These are phyloP conservation scores for Heliconius hortense DNA, from an alignment of 2,888 invertebrate species.

Conservation along the genomic window DNA sequence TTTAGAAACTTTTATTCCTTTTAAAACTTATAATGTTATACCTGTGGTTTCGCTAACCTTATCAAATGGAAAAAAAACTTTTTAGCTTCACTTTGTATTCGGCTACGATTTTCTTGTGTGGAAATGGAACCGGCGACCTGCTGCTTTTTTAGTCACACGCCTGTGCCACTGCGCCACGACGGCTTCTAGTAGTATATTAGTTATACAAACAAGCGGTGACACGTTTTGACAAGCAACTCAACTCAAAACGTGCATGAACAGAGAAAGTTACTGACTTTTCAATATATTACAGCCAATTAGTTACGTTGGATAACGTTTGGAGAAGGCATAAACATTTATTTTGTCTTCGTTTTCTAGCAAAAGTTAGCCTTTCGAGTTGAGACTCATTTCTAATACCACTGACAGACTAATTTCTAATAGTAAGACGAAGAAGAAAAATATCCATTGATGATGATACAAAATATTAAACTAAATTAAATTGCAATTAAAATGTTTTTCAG, in stretches of 20 bases:
- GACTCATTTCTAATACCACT: not conserved
- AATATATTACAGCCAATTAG: slow-evolving; percentile 25
- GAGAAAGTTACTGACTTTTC: slow-evolving; percentile 33
- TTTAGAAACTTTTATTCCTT: not conserved
- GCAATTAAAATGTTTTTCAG: too few relatives aligned
- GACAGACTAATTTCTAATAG: too few relatives aligned
- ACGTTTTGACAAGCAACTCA: slow-evolving; percentile 9
- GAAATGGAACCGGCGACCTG: too few relatives aligned
- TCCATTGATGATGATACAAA: too few relatives aligned
- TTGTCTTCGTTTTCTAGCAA: slow-evolving; percentile 4
- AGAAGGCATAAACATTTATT: slow-evolving; percentile 10
- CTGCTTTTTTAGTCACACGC: too few relatives aligned
- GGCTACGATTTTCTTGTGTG: too few relatives aligned
- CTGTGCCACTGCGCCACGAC: too few relatives aligned
- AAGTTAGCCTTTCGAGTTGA: not conserved
- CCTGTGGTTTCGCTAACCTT: not conserved
- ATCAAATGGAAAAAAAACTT: too few relatives aligned
- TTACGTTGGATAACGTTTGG: not conserved
- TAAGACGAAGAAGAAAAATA: too few relatives aligned
- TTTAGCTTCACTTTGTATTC: too few relatives aligned
- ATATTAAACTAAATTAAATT: too few relatives aligned
- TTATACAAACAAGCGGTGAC: slow-evolving; percentile 16
- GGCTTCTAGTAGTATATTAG: too few relatives aligned
- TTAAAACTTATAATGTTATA: not conserved
- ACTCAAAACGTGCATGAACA: slow-evolving; percentile 22